Evolutionary conservation across 2,888 invertebrate genomes (phyloP).

Genomic region (Priocnemis perturbator): DNA sequence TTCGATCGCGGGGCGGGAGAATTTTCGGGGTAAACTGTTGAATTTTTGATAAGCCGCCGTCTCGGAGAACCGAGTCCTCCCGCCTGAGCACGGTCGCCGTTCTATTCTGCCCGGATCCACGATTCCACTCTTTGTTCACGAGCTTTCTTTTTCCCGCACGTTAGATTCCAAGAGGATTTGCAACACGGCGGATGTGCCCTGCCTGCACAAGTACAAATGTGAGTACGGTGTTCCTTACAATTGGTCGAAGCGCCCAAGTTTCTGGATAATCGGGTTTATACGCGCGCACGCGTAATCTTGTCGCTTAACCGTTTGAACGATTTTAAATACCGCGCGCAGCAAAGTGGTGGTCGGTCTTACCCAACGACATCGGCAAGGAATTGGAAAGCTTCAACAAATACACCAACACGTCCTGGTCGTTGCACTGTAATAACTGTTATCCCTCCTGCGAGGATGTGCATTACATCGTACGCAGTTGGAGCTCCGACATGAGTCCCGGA

Average conservation of each 20-base stretch:
- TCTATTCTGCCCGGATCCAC: not conserved
- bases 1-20: no score
- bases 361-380: constrained; percentile 45
- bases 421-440: constrained; percentile 60
- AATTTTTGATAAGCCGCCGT: no score
- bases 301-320: not conserved
- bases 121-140: constrained; percentile 1
- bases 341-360: constrained; percentile 76
- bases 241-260: not conserved
- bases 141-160: constrained; percentile 1
- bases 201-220: constrained; percentile 56
- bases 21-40: no score
- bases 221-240: constrained; percentile 28
- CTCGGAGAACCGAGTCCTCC: not conserved
- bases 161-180: constrained; percentile 56
- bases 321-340: constrained; percentile 58
- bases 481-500: constrained; percentile 33
- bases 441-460: constrained; percentile 61
- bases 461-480: constrained; percentile 49
- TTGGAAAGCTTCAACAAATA: not conserved
- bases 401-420: constrained; percentile 22
- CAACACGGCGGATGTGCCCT: constrained; percentile 50
- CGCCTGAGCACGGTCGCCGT: not conserved
- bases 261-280: not conserved
- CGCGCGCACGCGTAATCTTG: not conserved